Percentiles rank a stretch among this genome's conserved stretches.
Evolutionary conservation across 2,797 vertebrate genomes (phyloP).

Genomic region (Neosalanx taihuensis): DNA sequence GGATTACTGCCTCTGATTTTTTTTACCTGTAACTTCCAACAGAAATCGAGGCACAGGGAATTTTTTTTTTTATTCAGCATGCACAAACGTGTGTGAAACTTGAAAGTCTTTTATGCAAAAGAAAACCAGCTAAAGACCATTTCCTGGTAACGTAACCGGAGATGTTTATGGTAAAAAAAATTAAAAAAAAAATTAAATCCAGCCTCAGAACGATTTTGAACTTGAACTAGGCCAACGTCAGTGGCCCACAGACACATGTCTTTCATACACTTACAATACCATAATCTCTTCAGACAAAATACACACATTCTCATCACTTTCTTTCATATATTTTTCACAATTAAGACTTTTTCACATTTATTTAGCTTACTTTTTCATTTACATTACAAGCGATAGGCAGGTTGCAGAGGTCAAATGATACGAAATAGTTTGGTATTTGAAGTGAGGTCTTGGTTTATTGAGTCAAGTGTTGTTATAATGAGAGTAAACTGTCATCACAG

Average conservation of each 20-base stretch:
- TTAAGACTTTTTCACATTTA: background rate
- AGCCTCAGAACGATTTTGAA: constrained; percentile 23
- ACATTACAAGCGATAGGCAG: background rate
- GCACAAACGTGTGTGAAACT: background rate
- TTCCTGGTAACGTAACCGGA: constrained; percentile 4
- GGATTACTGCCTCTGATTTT: background rate
- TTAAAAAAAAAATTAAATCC: background rate
- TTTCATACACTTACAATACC: background rate
- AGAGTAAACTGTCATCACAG: background rate
- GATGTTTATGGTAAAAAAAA: background rate
- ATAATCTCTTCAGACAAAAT: background rate
- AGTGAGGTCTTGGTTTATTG: constrained; percentile 32
- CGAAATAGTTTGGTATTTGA: constrained; percentile 30
- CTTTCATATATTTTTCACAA: background rate
- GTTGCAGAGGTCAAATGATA: constrained; percentile 6
- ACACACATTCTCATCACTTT: background rate
- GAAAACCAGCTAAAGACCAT: background rate
- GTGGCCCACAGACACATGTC: background rate
- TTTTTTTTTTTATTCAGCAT: background rate
- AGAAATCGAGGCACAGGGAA: background rate
- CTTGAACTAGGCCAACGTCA: constrained; percentile 15
- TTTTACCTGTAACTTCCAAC: background rate
- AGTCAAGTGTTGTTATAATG: constrained; percentile 25
- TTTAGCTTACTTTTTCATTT: background rate
- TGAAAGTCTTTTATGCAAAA: background rate